phyloP scores from a whole-genome alignment of 2,113 vertebrate species.

The Emydocephalus ijimae region DNA sequence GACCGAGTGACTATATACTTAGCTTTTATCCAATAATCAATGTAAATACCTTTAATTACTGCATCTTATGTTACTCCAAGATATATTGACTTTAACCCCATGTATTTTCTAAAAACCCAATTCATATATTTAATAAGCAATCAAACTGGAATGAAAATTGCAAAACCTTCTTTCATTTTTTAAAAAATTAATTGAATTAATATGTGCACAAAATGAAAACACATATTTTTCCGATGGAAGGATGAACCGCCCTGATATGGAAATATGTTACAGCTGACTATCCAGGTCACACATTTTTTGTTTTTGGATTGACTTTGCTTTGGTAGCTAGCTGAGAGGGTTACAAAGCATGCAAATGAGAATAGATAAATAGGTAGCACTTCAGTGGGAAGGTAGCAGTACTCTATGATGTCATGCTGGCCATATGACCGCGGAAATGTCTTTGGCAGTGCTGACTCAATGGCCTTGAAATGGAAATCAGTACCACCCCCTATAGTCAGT shows the following conservation, averaged over 20 bases:
- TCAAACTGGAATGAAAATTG: slow-evolving; percentile 26
- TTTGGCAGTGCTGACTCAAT: not conserved
- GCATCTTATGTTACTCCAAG: slow-evolving; percentile 15
- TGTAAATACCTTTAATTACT: slow-evolving; percentile 31
- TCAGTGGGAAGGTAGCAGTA: not conserved
- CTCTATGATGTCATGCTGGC: not conserved
- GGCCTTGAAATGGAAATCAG: not conserved
- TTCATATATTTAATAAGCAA: slow-evolving; percentile 30
- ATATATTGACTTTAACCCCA: slow-evolving; percentile 27
- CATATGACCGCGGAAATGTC: not conserved
- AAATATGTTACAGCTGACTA: not conserved
- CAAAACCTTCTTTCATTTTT: slow-evolving; percentile 8
- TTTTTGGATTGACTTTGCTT: too few relatives aligned
- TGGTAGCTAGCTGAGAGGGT: too few relatives aligned
- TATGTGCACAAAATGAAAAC: not conserved
- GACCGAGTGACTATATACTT: slow-evolving; percentile 28
- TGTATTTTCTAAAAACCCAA: slow-evolving; percentile 29
- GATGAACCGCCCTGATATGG: not conserved
- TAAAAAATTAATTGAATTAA: not conserved
- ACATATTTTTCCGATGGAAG: not conserved
- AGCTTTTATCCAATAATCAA: slow-evolving; percentile 44
- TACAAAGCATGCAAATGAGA: not conserved
- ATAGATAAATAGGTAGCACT: not conserved
- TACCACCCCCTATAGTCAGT: not conserved
- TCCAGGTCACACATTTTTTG: not conserved